Conservation (phyloP, 2,888 invertebrate species). For the Dorcus hopei region DNA sequence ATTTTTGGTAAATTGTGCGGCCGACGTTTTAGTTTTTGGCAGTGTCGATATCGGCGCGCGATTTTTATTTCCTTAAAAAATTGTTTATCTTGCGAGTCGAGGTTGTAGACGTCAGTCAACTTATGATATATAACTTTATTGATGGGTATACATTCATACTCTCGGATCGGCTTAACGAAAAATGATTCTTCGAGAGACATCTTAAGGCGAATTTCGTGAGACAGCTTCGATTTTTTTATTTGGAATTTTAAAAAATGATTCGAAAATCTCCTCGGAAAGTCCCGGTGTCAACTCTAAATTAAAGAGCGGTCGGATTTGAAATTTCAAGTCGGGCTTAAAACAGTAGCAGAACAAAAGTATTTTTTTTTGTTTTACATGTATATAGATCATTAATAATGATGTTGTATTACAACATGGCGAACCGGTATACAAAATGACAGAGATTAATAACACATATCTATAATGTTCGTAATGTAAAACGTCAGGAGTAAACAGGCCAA, state of each 20-base stretch:
- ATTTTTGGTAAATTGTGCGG: no score
- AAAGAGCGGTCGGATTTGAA: neutral
- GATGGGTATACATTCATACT: conserved; percentile 25
- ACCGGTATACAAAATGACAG: conserved; percentile 36
- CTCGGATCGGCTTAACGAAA: conserved; percentile 15
- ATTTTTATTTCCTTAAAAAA: no score
- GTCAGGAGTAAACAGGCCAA: conserved; percentile 26
- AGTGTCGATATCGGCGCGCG: no score
- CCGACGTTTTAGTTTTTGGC: no score
- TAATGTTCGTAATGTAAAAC: conserved; percentile 35
- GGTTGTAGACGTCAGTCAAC: conserved; percentile 13
- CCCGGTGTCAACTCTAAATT: neutral
- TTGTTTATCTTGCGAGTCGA: no score
- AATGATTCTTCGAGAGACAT: conserved; percentile 19
- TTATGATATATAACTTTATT: conserved; percentile 33
- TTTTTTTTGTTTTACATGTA: conserved; percentile 32
- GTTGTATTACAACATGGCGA: conserved; percentile 36
- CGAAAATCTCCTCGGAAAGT: neutral
- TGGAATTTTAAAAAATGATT: neutral
- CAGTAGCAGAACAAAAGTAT: conserved; percentile 32
- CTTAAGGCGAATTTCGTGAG: conserved; percentile 3
- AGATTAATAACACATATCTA: conserved; percentile 37
- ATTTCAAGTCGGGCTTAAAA: conserved; percentile 19
- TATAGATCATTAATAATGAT: conserved; percentile 38
- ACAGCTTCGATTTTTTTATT: neutral